A percentile compares a stretch with the other conserved stretches of the same genome.
These are phyloP conservation scores for Indri indri DNA, from an alignment of 2,113 vertebrate genomes.

Conservation along the genomic window DNA sequence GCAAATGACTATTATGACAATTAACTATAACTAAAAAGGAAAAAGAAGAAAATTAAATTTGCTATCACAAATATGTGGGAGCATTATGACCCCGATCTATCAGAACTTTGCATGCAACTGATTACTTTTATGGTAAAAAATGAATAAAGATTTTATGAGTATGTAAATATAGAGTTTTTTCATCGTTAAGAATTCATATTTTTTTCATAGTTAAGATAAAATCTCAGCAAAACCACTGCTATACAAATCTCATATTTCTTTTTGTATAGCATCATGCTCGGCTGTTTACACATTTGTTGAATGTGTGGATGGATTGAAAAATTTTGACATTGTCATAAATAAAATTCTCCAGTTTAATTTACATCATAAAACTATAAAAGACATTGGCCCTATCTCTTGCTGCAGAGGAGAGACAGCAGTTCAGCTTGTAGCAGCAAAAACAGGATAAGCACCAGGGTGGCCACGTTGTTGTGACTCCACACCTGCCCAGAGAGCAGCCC, in stretches of 20 bases:
- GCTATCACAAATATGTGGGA: background rate
- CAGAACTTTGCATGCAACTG: background rate
- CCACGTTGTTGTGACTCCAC: accelerated
- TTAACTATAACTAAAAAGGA: background rate
- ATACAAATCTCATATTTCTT: background rate
- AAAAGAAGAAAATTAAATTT: background rate
- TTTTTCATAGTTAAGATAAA: background rate
- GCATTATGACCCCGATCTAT: background rate
- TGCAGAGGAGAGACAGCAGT: too few relatives aligned
- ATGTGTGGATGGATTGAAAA: background rate
- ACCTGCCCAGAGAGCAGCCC: background rate
- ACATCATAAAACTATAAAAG: background rate
- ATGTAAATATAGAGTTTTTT: background rate
- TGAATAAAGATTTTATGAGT: background rate
- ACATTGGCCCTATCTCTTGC: background rate
- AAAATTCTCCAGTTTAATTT: background rate
- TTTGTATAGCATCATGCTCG: background rate
- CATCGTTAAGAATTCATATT: background rate
- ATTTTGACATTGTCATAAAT: background rate
- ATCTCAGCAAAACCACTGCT: background rate
- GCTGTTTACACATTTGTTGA: background rate
- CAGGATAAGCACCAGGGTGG: accelerated
- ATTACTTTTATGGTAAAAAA: background rate
- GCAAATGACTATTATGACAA: background rate
- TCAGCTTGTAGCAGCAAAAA: background rate